Conservation (phyloP, 2,888 invertebrate species). For the Stenichneumon culpator region DNA sequence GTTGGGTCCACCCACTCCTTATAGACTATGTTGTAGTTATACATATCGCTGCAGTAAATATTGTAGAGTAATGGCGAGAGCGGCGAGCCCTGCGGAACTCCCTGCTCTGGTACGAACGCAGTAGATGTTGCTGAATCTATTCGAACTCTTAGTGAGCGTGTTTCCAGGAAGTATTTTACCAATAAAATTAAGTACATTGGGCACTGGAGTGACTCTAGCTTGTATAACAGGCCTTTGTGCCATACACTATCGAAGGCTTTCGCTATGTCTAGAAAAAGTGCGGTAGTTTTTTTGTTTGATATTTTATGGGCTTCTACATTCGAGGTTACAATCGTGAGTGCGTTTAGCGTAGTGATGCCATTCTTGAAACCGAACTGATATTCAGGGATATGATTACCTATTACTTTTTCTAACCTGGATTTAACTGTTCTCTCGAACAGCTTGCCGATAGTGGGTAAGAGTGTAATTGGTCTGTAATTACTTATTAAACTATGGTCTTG, state of each 20-base stretch:
- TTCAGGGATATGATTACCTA: not conserved
- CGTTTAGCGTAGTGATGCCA: constrained; percentile 36
- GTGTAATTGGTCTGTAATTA: constrained; percentile 46
- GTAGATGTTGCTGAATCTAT: not conserved
- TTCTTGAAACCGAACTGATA: constrained; percentile 19
- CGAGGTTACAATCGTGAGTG: constrained; percentile 29
- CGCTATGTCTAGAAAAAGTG: constrained; percentile 70
- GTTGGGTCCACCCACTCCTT: not conserved
- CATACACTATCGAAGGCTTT: constrained; percentile 73
- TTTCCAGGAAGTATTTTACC: not conserved
- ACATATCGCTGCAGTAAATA: constrained; percentile 41
- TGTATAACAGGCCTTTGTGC: constrained; percentile 67
- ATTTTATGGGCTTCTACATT: constrained; percentile 41
- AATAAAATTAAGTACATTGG: not conserved
- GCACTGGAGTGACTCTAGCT: constrained; percentile 54
- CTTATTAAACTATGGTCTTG: constrained; percentile 24
- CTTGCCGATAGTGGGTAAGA: constrained; percentile 29
- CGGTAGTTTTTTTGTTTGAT: constrained; percentile 51
- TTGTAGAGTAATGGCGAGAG: constrained; percentile 45
- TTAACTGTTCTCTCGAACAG: constrained; percentile 41
- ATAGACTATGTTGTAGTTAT: constrained; percentile 4
- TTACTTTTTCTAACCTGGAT: constrained; percentile 16
- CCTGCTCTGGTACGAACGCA: constrained; percentile 35
- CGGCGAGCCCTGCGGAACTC: constrained; percentile 50
- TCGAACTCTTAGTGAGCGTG: constrained; percentile 5